Base-by-base conservation (phyloP, 2,113 vertebrate species). In the Meleagris gallopavo region DNA sequence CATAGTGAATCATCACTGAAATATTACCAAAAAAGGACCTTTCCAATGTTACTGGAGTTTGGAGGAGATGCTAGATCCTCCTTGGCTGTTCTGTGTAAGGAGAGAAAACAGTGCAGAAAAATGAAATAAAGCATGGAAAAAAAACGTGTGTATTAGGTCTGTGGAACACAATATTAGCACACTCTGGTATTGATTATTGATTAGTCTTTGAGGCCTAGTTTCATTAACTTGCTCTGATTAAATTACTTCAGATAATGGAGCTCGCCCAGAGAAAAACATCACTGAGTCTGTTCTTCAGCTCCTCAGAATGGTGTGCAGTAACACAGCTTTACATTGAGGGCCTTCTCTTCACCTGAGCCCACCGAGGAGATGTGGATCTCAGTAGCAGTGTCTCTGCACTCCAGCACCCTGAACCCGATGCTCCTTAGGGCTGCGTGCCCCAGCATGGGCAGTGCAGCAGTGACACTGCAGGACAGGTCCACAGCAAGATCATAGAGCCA, bases 301-400 rank as follows among this genome's bases (percentile, higher is more conserved):
- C 41, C 19, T 54, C 61, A 55, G 76, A 69, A 65, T 52, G 57
- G 38, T 2, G 10, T 2, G 40, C 25, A 79, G 32, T 27, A 58
- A 22, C 83, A 19, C 4, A 36, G 5, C 81, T 78, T 73, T 14
- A 20, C 36, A 6, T 18, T 45, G 27, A 11, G 19, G 24, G 9
- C 4, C 41, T 90, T 77, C 85, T 88, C 80, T 36, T 54, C 40
- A 14, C 15, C 32, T 18, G 58, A 4, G 1, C 7, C 62, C 30
- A 7, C 11, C 17, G n/a, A 45, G 48, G 60, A 83, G 32, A 0
- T 0, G 14, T 0, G 21, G 55, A 9, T 30, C 66, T 38, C n/a
- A 62, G 55, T 10, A 66, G 45, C 27, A 16, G 1, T 20, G 32
- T 43, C n/a, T 85, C 5, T 45, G n/a, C 58, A 6, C 72, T 6